phyloP scores from a whole-genome alignment of 2,113 vertebrate genomes.

The Promerops cafer region DNA sequence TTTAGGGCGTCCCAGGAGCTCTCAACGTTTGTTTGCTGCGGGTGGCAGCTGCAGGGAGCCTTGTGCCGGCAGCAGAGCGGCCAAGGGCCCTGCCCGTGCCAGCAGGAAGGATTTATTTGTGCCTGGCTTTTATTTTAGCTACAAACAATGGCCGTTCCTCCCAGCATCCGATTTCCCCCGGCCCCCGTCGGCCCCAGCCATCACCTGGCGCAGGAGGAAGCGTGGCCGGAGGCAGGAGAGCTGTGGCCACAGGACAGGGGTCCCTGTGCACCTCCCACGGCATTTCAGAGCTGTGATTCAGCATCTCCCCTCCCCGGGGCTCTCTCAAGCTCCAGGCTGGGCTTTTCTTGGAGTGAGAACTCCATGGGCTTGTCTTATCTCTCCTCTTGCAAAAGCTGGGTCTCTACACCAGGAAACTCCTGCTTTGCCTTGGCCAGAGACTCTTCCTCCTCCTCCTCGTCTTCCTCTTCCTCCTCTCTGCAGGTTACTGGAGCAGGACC shows the following conservation, averaged over 20 bases:
- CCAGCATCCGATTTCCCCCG: slow-evolving; percentile 14
- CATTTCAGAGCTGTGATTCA: neutral
- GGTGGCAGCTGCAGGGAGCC: neutral
- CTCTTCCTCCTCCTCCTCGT: neutral
- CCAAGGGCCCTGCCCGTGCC: neutral
- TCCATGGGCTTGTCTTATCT: neutral
- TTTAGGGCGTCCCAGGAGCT: neutral
- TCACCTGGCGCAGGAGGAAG: slow-evolving; percentile 46
- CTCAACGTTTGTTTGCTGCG: neutral
- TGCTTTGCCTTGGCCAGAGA: neutral
- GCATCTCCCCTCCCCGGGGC: neutral
- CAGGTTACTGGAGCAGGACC: neutral
- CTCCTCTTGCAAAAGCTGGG: neutral
- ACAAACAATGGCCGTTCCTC: slow-evolving; percentile 54
- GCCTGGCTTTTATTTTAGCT: slow-evolving; percentile 61
- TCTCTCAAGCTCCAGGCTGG: neutral
- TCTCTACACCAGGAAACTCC: slow-evolving; percentile 1
- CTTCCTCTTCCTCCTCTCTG: neutral
- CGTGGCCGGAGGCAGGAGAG: neutral
- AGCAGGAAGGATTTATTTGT: slow-evolving; percentile 70
- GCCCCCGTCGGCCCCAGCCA: neutral
- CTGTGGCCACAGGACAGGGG: rapidly evolving
- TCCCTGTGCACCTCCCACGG: neutral
- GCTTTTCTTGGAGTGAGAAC: neutral
- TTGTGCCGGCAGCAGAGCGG: neutral